Percentiles rank a stretch among this genome's conserved stretches.
Conservation (phyloP, 2,113 vertebrate species). For the Ceyx melanurus region DNA sequence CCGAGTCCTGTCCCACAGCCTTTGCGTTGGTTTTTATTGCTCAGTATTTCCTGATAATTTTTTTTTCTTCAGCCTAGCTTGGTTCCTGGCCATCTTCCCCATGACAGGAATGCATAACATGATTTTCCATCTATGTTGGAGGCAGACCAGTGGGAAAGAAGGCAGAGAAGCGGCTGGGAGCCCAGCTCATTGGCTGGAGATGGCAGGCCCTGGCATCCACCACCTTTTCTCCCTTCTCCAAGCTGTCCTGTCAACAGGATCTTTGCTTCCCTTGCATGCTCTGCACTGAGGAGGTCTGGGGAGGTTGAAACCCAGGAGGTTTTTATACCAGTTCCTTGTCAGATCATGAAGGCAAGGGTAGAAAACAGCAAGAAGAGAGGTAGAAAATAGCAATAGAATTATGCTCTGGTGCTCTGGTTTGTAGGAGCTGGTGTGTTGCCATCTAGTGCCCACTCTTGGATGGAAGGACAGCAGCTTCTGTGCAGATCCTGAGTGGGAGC, state of each 20-base stretch:
- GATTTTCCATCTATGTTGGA: neutral
- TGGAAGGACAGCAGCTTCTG: neutral
- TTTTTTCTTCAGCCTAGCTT: neutral
- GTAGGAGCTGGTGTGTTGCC: neutral
- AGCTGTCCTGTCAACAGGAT: neutral
- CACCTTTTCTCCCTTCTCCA: neutral
- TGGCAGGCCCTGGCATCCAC: neutral
- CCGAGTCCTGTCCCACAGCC: neutral
- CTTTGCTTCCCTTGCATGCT: neutral
- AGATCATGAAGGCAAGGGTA: neutral
- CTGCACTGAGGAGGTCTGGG: neutral
- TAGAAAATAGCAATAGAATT: neutral
- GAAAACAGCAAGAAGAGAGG: neutral
- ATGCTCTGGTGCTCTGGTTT: neutral
- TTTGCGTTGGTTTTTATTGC: neutral
- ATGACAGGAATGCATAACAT: neutral
- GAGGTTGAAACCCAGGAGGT: neutral
- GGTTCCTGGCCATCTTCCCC: neutral
- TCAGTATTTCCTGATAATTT: slow-evolving; percentile 5
- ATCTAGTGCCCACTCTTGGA: neutral
- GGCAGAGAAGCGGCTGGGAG: neutral
- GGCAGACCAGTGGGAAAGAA: neutral
- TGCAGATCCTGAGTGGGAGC: neutral
- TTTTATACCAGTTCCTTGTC: neutral
- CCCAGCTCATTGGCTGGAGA: neutral